phyloP scores from a whole-genome alignment of 2,113 vertebrate species.

The Rutilus rutilus region DNA sequence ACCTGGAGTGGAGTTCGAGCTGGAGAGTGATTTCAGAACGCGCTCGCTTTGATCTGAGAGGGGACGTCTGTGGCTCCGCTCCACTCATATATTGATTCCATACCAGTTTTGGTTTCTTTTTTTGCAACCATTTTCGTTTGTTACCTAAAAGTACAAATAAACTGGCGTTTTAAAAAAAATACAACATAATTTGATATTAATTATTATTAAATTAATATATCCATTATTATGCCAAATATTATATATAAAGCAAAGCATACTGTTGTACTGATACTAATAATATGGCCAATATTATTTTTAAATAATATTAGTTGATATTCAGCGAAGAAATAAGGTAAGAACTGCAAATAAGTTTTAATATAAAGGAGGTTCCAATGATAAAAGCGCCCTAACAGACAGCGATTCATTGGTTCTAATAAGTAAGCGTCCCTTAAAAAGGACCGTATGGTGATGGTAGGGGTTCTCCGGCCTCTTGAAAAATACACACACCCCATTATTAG shows the following conservation, averaged over 20 bases:
- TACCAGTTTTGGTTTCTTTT: neutral
- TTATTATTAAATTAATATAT: neutral
- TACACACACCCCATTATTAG: constrained; percentile 51
- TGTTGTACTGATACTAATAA: neutral
- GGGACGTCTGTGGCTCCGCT: neutral
- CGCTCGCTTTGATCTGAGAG: neutral
- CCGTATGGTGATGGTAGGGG: constrained; percentile 44
- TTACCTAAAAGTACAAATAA: too few relatives aligned
- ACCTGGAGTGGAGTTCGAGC: neutral
- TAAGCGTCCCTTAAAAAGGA: constrained; percentile 16
- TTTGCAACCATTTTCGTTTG: neutral
- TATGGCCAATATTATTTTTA: neutral
- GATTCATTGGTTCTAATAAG: constrained; percentile 1
- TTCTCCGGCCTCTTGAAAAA: constrained; percentile 36
- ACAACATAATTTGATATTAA: neutral
- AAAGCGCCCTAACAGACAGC: neutral
- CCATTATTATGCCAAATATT: neutral
- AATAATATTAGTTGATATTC: neutral
- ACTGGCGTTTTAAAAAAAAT: too few relatives aligned
- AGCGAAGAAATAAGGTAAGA: neutral
- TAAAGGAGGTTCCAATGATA: neutral
- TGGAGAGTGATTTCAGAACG: neutral
- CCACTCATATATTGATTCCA: neutral
- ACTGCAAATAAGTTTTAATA: neutral
- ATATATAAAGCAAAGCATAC: neutral